phyloP scores from a whole-genome alignment of 2,113 vertebrate genomes.

The Nansenia antarctica region DNA sequence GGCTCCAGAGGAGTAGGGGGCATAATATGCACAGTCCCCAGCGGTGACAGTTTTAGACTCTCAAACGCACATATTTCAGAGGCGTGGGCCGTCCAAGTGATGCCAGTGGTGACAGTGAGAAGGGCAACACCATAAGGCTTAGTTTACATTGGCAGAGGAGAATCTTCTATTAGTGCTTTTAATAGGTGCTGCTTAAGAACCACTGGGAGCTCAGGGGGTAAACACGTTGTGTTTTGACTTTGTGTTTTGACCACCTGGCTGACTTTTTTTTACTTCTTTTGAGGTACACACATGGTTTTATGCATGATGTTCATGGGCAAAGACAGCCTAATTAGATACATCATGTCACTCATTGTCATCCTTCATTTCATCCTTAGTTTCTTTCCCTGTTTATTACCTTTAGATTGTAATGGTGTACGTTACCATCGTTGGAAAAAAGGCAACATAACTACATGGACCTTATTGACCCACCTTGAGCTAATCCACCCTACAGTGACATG shows the following conservation, averaged over 20 bases:
- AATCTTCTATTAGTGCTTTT: conserved; percentile 60
- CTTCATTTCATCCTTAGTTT: neutral
- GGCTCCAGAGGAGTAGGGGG: conserved; percentile 10
- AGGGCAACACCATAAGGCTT: conserved; percentile 47
- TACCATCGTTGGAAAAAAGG: no score
- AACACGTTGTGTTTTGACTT: neutral
- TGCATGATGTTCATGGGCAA: neutral
- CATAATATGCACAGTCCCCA: conserved; percentile 11
- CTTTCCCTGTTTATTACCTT: no score
- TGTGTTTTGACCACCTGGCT: neutral
- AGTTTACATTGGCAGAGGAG: conserved; percentile 52
- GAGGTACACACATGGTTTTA: neutral
- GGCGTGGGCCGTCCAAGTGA: conserved; percentile 9
- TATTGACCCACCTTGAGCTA: no score
- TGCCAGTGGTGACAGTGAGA: conserved; percentile 56
- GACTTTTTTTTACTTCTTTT: no score
- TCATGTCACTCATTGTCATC: neutral
- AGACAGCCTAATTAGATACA: neutral
- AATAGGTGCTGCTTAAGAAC: neutral
- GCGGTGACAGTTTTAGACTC: conserved; percentile 47
- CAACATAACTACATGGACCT: no score
- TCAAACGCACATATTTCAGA: conserved; percentile 45
- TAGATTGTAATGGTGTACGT: no score
- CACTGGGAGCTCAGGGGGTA: neutral
- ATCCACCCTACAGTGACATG: no score